A percentile compares a stretch with the other conserved stretches of the same genome.
Conservation (phyloP, 2,797 vertebrate genomes). For the Ceyx erithaca region DNA sequence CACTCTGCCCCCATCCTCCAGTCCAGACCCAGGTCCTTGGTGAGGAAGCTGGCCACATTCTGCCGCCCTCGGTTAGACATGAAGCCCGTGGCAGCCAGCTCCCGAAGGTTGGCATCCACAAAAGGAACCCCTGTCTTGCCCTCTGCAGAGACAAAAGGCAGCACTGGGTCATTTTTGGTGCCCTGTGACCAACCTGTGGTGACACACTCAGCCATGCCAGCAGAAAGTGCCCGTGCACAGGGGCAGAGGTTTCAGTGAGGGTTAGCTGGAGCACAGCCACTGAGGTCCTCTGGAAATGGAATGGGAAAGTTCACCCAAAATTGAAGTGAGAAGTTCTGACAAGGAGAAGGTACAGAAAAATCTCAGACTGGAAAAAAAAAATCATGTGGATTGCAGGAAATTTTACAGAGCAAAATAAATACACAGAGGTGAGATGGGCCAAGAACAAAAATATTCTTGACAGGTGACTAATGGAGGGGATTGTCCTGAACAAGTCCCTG, state of each 20-base stretch:
- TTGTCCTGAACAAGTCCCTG: not conserved
- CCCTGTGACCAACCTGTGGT: not conserved
- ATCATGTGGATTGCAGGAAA: not conserved
- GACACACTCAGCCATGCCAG: not conserved
- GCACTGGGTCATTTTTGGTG: not conserved
- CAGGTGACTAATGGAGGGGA: not conserved
- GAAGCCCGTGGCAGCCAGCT: slow-evolving; percentile 84
- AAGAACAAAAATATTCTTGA: not conserved
- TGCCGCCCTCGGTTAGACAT: slow-evolving; percentile 89
- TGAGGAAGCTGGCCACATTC: slow-evolving; percentile 88
- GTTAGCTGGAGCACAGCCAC: not conserved
- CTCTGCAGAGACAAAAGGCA: slow-evolving; percentile 68
- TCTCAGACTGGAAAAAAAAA: not conserved
- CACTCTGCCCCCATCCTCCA: slow-evolving; percentile 90
- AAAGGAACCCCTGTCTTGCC: slow-evolving; percentile 86
- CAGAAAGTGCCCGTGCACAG: not conserved
- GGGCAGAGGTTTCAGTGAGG: not conserved
- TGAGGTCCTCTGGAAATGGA: not conserved
- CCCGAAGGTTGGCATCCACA: slow-evolving; percentile 88
- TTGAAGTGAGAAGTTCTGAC: not conserved
- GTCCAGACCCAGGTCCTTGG: slow-evolving; percentile 87
- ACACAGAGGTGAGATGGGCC: not conserved
- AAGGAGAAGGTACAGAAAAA: not conserved
- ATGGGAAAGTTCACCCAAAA: not conserved
- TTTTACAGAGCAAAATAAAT: not conserved